Percentiles rank a stretch among this genome's conserved stretches.
These are phyloP conservation scores for Lithophane ornitopus DNA, from an alignment of 2,888 invertebrate species.

Conservation along the genomic window DNA sequence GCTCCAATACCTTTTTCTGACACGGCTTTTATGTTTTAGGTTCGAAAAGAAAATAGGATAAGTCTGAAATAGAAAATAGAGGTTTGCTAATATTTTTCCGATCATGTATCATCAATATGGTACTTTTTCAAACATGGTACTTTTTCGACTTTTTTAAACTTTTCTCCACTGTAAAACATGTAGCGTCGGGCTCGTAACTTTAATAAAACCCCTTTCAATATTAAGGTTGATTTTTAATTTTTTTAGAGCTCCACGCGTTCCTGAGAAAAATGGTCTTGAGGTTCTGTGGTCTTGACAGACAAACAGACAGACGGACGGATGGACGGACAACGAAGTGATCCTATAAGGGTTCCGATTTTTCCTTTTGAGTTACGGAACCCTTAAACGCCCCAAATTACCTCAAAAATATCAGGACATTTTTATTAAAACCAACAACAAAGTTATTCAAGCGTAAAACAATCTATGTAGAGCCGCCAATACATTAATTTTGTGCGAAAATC, in stretches of 20 bases:
- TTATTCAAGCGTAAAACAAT: constrained; percentile 41
- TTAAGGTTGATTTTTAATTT: neutral
- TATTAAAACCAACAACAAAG: constrained; percentile 17
- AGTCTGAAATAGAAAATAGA: constrained; percentile 22
- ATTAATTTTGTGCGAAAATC: constrained; percentile 33
- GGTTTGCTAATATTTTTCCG: neutral
- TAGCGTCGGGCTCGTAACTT: neutral
- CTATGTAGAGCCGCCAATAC: neutral
- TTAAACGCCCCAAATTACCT: neutral
- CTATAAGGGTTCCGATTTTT: neutral
- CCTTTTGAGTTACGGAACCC: neutral
- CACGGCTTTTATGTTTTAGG: constrained; percentile 50
- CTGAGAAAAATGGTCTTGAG: neutral
- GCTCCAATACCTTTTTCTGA: constrained; percentile 56
- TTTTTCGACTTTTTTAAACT: neutral
- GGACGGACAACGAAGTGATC: no score
- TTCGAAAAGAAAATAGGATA: constrained; percentile 23
- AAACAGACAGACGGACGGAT: neutral
- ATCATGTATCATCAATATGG: neutral
- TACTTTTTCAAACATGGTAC: neutral
- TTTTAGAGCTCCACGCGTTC: no score
- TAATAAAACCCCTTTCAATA: neutral
- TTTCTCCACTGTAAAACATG: no score
- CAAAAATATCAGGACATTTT: constrained; percentile 15
- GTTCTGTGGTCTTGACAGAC: neutral